These are phyloP conservation scores for Sarcophaga rosellei DNA, from an alignment of 2,888 invertebrate genomes.

Conservation along the genomic window DNA sequence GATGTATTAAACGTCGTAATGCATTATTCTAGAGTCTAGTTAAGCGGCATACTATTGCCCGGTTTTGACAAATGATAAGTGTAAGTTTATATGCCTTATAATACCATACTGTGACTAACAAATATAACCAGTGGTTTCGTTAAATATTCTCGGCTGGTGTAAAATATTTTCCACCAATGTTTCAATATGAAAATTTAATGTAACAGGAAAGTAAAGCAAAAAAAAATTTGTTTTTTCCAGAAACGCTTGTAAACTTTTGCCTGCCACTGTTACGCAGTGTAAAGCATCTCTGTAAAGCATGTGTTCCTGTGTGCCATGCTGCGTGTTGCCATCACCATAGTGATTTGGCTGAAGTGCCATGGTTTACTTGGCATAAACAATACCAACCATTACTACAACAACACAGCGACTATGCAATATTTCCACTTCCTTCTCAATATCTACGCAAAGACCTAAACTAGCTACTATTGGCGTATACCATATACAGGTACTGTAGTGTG, in stretches of 20 bases:
- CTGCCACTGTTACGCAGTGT: neutral
- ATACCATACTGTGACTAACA: neutral
- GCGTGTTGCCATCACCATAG: conserved; percentile 48
- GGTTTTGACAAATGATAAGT: neutral
- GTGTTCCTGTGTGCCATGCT: conserved; percentile 1
- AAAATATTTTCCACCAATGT: neutral
- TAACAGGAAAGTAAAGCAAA: neutral
- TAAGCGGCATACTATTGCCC: neutral
- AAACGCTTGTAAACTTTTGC: neutral
- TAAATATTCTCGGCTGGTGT: neutral
- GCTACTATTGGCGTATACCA: neutral
- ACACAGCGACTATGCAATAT: conserved; percentile 31
- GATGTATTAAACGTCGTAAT: conserved; percentile 51
- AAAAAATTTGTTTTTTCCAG: neutral
- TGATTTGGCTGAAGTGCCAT: conserved; percentile 53
- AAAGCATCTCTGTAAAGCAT: neutral
- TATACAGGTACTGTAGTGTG: neutral
- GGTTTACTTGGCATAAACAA: conserved; percentile 39
- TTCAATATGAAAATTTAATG: neutral
- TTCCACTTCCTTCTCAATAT: conserved; percentile 29
- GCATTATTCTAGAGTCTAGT: conserved; percentile 38
- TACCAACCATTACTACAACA: conserved; percentile 30
- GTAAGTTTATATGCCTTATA: neutral
- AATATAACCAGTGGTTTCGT: too few relatives aligned
- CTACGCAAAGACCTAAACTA: conserved; percentile 23